These are phyloP conservation scores for Synchiropus splendidus DNA, from an alignment of 2,113 vertebrate genomes.

Conservation along the genomic window DNA sequence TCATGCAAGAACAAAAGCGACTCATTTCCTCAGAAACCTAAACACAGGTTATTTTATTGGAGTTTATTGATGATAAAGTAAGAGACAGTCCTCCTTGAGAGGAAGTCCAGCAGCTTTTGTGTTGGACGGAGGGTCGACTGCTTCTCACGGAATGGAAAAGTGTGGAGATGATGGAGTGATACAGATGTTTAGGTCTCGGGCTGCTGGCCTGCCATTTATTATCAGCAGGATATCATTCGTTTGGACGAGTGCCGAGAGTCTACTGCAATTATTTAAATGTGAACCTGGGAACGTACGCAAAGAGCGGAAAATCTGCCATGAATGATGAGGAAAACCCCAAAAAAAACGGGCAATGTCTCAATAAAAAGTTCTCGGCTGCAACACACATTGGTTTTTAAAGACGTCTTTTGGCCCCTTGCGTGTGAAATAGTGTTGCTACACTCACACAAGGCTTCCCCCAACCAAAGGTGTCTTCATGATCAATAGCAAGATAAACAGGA, in stretches of 20 bases:
- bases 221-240: constrained; percentile 28
- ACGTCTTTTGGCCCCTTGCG: too few relatives aligned
- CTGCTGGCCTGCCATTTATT: constrained; percentile 24
- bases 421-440: too few relatives aligned
- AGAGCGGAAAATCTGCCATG: not conserved
- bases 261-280: constrained; percentile 32
- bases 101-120: constrained; percentile 20
- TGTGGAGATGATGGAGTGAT: constrained; percentile 14
- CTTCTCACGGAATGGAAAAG: not conserved
- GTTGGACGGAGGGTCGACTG: constrained; percentile 24
- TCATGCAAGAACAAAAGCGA: too few relatives aligned
- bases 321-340: too few relatives aligned
- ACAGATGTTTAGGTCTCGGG: constrained; percentile 27
- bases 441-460: not conserved
- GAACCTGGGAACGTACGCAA: constrained; percentile 29
- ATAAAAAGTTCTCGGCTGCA: too few relatives aligned
- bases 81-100: not conserved
- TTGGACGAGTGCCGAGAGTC: constrained; percentile 31
- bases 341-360: too few relatives aligned
- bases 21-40: too few relatives aligned
- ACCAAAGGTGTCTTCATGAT: constrained; percentile 17
- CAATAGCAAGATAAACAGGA: constrained; percentile 30
- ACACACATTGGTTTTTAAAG: too few relatives aligned
- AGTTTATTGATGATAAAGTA: too few relatives aligned
- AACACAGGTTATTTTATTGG: too few relatives aligned